Base-by-base conservation (phyloP, 1,140 invertebrate genomes). In the Heliconius hermathena region DNA sequence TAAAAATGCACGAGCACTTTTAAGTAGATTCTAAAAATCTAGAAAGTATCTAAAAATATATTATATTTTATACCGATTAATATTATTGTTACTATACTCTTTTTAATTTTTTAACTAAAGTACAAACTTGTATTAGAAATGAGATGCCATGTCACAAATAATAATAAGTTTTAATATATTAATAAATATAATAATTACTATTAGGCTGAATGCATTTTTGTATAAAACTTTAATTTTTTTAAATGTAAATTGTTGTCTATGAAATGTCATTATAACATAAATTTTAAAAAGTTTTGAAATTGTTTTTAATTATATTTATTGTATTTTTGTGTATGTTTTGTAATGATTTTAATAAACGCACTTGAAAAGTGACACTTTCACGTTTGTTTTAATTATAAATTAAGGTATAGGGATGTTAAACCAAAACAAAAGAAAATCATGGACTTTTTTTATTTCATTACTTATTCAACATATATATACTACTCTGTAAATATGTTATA, bases 361-460 rank as follows among this genome's bases (percentile, higher is more conserved):
- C 90, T 92, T 92, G 83, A 84, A 81, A 92, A 91, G 90, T 92
- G 90, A 88, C 84, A 90, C 88, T 80, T 85, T 73, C 8, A 77
- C 8, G 60, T 22, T 38, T 38, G 29, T 77, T 46, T 66, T 26
- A 46, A 20, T 66, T 26, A 71, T 71, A 26, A 9, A 18, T 74
- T 54, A 52, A 16, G n/a, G 11, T 9, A 57, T 22, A 57, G 8
- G n/a, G 20, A 57, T 57, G 8, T n/a, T 9, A 57, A 9, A 57
- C 2, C 9, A 57, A 22, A 57, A n/a, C 18, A 9, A 57, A 57
- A 57, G 8, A 57, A 57, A 57, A 52, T 1, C 49, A 18, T 18
- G 1, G 18, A 22, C 20, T 8, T n/a, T 20, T 57, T 57, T n/a
- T 57, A 57, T 57, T 57, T 22, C 9, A 57, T 22, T n/a, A 20